phyloP scores from a whole-genome alignment of 2,113 vertebrate species.

The Hystrix brachyura region DNA sequence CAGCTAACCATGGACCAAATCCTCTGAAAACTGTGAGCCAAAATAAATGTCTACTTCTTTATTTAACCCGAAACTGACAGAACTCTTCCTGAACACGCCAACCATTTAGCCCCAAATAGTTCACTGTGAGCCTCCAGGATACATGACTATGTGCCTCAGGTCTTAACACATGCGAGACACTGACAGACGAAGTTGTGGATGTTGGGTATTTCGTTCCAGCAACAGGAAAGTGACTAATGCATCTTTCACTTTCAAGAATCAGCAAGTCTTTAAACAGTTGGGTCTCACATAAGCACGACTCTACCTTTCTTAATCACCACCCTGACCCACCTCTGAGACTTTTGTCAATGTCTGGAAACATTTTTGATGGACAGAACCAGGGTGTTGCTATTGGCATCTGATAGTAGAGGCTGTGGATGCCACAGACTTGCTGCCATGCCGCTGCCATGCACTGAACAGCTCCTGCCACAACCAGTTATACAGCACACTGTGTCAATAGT shows the following conservation, averaged over 20 bases:
- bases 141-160: neutral
- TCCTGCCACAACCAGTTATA: neutral
- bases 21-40: neutral
- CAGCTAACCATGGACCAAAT: neutral
- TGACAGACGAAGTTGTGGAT: neutral
- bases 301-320: neutral
- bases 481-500: neutral
- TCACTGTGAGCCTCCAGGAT: neutral
- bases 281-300: neutral
- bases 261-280: neutral
- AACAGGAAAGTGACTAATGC: neutral
- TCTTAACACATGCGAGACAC: conserved; percentile 21
- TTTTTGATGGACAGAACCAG: neutral
- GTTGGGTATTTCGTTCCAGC: neutral
- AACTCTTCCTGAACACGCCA: conserved; percentile 11
- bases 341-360: conserved; percentile 9
- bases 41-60: neutral
- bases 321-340: neutral
- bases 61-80: conserved; percentile 51
- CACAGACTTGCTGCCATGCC: neutral
- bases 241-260: neutral
- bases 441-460: neutral
- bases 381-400: neutral
- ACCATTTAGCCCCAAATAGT: conserved; percentile 44
- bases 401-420: no score